These are phyloP conservation scores for Alaudala cheleensis DNA, from an alignment of 2,113 vertebrate species.

Conservation along the genomic window DNA sequence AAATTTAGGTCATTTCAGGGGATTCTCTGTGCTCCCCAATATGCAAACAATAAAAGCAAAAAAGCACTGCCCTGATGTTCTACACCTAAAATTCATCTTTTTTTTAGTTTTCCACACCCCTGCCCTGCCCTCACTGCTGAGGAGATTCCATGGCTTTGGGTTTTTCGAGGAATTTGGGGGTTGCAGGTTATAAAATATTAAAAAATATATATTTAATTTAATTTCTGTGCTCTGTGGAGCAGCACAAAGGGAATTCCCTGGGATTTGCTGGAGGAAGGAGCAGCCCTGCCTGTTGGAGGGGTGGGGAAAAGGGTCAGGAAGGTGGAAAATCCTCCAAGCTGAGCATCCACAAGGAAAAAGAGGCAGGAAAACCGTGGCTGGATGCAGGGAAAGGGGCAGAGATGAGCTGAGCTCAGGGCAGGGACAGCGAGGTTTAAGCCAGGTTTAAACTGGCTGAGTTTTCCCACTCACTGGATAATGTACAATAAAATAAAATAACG, in stretches of 20 bases:
- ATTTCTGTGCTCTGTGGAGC: background rate
- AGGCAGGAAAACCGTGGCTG: background rate
- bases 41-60: constrained; percentile 41
- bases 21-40: constrained; percentile 39
- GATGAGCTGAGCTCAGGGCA: background rate
- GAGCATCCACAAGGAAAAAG: background rate
- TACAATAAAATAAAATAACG: background rate
- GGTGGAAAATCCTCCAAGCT: background rate
- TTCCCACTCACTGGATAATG: too few relatives aligned
- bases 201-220: background rate
- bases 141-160: background rate
- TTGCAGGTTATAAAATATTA: background rate
- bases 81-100: background rate
- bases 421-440: background rate
- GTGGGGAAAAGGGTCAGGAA: too few relatives aligned
- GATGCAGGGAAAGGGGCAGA: background rate
- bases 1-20: constrained; percentile 60
- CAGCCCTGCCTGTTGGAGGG: too few relatives aligned
- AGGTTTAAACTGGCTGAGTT: background rate
- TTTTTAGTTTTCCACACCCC: background rate
- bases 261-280: background rate
- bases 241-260: background rate
- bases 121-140: background rate
- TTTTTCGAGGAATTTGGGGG: background rate
- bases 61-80: background rate